A percentile compares a stretch with the other conserved stretches of the same genome.
Conservation (phyloP, 2,113 vertebrate species). For the Ceyx margarethae region DNA sequence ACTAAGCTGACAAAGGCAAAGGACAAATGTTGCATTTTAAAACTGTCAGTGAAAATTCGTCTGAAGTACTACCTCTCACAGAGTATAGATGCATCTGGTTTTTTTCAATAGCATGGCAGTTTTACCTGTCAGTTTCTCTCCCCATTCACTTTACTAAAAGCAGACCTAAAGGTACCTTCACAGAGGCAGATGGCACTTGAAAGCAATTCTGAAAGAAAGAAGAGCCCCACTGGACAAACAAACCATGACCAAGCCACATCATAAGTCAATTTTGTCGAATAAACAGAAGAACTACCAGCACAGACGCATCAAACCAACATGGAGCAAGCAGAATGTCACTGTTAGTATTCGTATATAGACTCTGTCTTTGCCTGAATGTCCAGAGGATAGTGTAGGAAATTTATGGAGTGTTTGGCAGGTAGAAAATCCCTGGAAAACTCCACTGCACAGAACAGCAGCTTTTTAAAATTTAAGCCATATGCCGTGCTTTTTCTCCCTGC, state of each 20-base stretch:
- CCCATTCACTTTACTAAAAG: neutral
- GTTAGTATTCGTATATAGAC: neutral
- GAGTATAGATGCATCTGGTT: neutral
- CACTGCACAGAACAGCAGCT: neutral
- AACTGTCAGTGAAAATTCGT: neutral
- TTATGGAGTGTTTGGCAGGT: neutral
- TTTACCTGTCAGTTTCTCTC: neutral
- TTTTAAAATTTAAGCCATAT: neutral
- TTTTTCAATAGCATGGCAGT: neutral
- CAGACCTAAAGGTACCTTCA: neutral
- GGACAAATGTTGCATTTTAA: neutral
- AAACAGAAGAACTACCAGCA: neutral
- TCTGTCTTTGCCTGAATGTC: neutral
- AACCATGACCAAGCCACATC: neutral
- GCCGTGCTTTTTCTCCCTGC: rapidly evolving
- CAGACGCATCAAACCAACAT: rapidly evolving
- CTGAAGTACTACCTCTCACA: neutral
- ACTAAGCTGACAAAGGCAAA: neutral
- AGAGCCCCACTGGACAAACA: neutral
- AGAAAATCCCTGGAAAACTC: neutral
- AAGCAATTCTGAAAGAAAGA: constrained; percentile 8
- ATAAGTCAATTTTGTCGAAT: neutral
- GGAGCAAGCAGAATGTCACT: neutral
- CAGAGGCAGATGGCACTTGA: neutral
- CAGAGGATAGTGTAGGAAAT: neutral